Evolutionary conservation across 1,140 invertebrate genomes (phyloP), one percentile per base, ranked within the genome.

Genomic region (Planococcus citri): DNA sequence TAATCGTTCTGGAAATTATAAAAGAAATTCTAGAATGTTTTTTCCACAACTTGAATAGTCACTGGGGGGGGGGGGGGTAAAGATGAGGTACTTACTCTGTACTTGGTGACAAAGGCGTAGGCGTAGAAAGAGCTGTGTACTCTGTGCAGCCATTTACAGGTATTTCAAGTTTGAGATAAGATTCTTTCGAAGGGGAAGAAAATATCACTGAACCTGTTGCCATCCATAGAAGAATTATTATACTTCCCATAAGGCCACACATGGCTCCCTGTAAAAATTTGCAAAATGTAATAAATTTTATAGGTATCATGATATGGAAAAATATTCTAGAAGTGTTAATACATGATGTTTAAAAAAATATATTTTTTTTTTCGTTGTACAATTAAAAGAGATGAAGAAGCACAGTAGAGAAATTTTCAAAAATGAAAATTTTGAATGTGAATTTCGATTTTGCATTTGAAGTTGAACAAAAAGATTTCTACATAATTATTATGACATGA

Each of bases 191-290:
- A 22, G 33, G 68, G 9, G 33, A 9, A 8, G 27, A 68, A 29
- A 37, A 17, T 33, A 68, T 29, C 9, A 38, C 17, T 3, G 68
- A 68, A 33, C 27, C 33, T 2, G 21, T 33, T 3, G 21, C 37
- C 24, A 70, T 24, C 33, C 58, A 61, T 20, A 29, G 17, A 10
- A 70, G 27, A 24, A 61, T 22, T 12, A 20, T 25, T 4, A 25
- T 64, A 27, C 60, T 64, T 3, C 60, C 21, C 10, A 64, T 4
- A 6, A 64, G 14, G 4, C 29, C 33, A 21, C 3, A 37, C 2
- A 14, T 69, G n/a, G 38, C 38, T 70, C 41, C 69, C 37, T 70
- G 27, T 68, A 27, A n/a, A n/a, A n/a, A n/a, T n/a, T 24, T 20
- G 25, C 3, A 68, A 68, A 27, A 27, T 21, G n/a, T 8, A 14